Evolutionary conservation across 2,113 vertebrate species (phyloP), one percentile per base, ranked within the genome.

Genomic region (Gulo gulo): DNA sequence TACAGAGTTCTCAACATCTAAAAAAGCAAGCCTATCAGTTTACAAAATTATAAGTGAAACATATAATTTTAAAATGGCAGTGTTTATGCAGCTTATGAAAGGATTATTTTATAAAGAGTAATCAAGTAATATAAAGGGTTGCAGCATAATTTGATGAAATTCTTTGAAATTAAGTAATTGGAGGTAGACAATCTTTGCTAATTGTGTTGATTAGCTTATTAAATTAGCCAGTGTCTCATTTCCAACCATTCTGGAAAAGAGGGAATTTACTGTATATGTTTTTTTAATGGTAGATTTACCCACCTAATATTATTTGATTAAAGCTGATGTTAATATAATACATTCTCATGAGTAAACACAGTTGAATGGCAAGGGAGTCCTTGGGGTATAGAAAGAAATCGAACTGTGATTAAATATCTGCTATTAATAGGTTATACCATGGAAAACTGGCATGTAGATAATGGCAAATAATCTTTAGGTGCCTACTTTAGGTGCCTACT

Each of bases 361-460:
- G 57, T 59, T 81, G 36, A 94, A 74, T 11, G 95, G 42, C 31
- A 85, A 93, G 18, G 6, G 42, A 96, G 24, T 21, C 59, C 79
- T 97, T 74, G 76, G 59, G 26, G 45, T 91, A 89, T 89, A 88
- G 57, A 94, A 42, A 91, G 1, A 96, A 88, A 94, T 67, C 0
- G 0, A 94, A 74, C 15, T 61, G 13, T 93, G 82, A 85, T 98
- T 92, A 96, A 94, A 86, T 97, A 96, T 93, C 6, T 91, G 52
- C 71, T 96, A 91, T 95, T 97, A 97, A 95, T 96, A 93, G 67
- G 18, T 82, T 59, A 89, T 84, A 65, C 31, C n/a, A 80, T 92
- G 21, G 73, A 61, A 94, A 95, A 90, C 6, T 79, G n/a, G 6
- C 78, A 95, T 93, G 36, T 76, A 84, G 82, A 81, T 85, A 85